phyloP scores from a whole-genome alignment of 1,140 invertebrate genomes.

The Nautilus pompilius region DNA sequence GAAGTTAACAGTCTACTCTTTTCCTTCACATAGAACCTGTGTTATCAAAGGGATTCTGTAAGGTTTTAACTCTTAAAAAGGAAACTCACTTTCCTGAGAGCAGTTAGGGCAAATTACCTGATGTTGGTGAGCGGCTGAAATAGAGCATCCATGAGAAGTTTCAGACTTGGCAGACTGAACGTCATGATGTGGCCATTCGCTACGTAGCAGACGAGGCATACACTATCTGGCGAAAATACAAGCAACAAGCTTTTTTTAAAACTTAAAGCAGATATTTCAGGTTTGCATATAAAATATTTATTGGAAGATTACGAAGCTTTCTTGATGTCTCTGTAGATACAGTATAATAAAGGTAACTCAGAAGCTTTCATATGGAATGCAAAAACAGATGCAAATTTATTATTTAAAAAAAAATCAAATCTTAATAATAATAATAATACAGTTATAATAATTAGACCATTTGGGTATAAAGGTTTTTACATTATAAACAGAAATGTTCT shows the following conservation, averaged over 20 bases:
- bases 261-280: no score
- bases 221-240: slow-evolving; percentile 78
- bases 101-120: slow-evolving; percentile 67
- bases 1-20: no score
- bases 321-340: no score
- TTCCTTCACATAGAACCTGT: no score
- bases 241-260: no score
- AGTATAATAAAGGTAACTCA: background rate
- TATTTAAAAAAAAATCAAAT: background rate
- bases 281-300: no score
- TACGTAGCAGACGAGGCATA: slow-evolving; percentile 88
- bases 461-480: no score
- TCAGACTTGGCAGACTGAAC: slow-evolving; percentile 89
- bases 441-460: background rate
- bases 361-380: background rate
- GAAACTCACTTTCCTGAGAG: no score
- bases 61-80: no score
- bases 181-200: slow-evolving; percentile 88
- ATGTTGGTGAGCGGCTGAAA: slow-evolving; percentile 90
- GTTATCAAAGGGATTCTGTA: no score
- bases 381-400: background rate
- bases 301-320: no score
- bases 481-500: no score
- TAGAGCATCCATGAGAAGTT: slow-evolving; percentile 85
- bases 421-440: background rate